phyloP scores from a whole-genome alignment of 2,113 vertebrate species.

The Stomatorhinus ivindoensis region DNA sequence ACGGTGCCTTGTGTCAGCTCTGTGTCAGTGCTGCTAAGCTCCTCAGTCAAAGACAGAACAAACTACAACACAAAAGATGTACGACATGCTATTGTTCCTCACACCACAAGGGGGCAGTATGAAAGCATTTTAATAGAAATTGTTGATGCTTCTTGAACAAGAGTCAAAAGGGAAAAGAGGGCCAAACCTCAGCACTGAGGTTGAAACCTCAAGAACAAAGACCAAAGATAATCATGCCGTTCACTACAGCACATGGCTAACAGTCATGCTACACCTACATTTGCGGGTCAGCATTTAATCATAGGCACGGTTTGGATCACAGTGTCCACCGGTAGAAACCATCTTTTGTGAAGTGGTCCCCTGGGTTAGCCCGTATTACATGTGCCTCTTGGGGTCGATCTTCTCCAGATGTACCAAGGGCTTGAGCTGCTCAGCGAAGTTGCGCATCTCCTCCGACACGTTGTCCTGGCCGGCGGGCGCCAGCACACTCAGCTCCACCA shows the following conservation, averaged over 20 bases:
- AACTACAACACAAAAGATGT: neutral
- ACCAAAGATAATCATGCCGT: neutral
- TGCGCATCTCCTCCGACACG: conserved; percentile 88
- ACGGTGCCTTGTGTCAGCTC: neutral
- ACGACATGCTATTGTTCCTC: neutral
- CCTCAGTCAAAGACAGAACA: neutral
- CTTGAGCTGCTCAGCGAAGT: conserved; percentile 91
- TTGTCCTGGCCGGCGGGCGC: conserved; percentile 69
- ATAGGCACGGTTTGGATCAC: neutral
- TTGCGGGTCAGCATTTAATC: neutral
- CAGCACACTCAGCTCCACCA: conserved; percentile 73
- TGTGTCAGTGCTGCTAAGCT: neutral
- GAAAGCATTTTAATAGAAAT: neutral
- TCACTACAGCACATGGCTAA: neutral
- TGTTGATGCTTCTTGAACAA: neutral
- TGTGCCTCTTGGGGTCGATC: conserved; percentile 89
- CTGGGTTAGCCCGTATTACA: conserved; percentile 32
- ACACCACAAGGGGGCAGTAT: neutral
- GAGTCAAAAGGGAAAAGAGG: neutral
- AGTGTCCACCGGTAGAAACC: neutral
- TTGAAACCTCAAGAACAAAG: neutral
- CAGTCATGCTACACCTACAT: neutral
- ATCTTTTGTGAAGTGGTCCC: neutral
- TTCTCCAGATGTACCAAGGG: conserved; percentile 93
- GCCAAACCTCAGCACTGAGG: neutral